A percentile compares a stretch with the other conserved stretches of the same genome.
Evolutionary conservation across 2,797 vertebrate species (phyloP).

Genomic region (Lagocephalus sceleratus): DNA sequence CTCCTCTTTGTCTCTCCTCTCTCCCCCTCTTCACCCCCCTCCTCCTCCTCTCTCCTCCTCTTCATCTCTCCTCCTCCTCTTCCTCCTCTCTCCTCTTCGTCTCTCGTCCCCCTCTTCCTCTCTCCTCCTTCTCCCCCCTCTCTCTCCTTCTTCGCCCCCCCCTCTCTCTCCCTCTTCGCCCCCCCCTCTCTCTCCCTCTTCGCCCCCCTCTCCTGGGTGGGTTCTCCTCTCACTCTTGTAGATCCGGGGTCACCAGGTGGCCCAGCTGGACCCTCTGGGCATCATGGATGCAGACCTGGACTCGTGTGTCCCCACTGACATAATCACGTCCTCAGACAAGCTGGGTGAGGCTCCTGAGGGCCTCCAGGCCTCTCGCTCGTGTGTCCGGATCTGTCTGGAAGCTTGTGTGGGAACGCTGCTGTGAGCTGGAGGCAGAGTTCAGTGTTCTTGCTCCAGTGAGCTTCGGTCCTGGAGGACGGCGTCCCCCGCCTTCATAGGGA

Average conservation of each 20-base stretch:
- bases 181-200: slow-evolving; percentile 9
- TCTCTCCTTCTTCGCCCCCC: not conserved
- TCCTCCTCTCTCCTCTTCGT: slow-evolving; percentile 19
- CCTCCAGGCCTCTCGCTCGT: not conserved
- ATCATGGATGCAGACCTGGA: slow-evolving; percentile 99
- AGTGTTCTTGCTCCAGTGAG: not conserved
- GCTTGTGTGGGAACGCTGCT: not conserved
- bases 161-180: not conserved
- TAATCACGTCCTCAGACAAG: slow-evolving; percentile 98
- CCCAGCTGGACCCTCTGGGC: slow-evolving; percentile 98
- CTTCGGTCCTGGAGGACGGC: too few species aligned
- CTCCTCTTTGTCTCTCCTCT: not conserved
- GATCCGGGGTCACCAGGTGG: slow-evolving; percentile 99
- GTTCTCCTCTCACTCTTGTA: slow-evolving; percentile 76
- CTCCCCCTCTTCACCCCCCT: not conserved
- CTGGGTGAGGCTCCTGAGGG: slow-evolving; percentile 85
- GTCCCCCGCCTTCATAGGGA: too few species aligned
- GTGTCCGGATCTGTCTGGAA: not conserved
- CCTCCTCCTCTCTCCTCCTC: slow-evolving; percentile 19
- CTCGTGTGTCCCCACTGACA: slow-evolving; percentile 94
- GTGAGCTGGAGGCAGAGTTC: not conserved
- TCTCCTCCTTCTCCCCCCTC: slow-evolving; percentile 3
- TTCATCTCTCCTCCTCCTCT: not conserved
- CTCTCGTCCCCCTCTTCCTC: slow-evolving; percentile 52
- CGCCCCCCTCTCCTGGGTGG: slow-evolving; percentile 49